These are phyloP conservation scores for Larimichthys crocea DNA, from an alignment of 2,113 vertebrate genomes.

Conservation along the genomic window DNA sequence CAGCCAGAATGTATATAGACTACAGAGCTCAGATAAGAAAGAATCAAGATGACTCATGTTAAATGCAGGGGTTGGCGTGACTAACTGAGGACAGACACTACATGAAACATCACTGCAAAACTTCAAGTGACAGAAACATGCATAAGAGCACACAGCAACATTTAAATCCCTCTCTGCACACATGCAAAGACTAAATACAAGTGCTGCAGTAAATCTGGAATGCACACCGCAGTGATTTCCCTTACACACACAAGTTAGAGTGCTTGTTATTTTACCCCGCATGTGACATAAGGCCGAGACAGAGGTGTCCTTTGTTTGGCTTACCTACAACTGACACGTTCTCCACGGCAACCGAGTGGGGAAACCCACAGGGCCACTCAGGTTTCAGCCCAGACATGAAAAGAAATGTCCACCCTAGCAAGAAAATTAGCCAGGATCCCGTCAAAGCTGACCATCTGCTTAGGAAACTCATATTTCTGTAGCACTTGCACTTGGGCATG, in stretches of 20 bases:
- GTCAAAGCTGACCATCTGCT: conserved; percentile 50
- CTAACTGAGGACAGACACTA: conserved; percentile 14
- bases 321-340: conserved; percentile 53
- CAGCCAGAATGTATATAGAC: neutral
- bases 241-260: conserved; percentile 39
- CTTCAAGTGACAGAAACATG: conserved; percentile 48
- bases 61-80: conserved; percentile 7
- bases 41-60: neutral
- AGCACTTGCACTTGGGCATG: conserved; percentile 20
- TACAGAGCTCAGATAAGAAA: neutral
- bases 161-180: conserved; percentile 23
- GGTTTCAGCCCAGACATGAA: conserved; percentile 73
- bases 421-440: conserved; percentile 57
- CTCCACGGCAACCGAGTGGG: conserved; percentile 50
- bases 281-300: conserved; percentile 71
- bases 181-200: conserved; percentile 45
- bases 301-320: conserved; percentile 78
- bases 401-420: conserved; percentile 66
- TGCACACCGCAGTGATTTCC: conserved; percentile 33
- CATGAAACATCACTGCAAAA: conserved; percentile 27
- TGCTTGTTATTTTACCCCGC: conserved; percentile 71
- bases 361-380: conserved; percentile 53
- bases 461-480: conserved; percentile 38
- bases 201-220: conserved; percentile 52
- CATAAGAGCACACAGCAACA: neutral